Evolutionary conservation across 1,140 invertebrate genomes (phyloP).

Genomic region (Eufriesea mexicana): DNA sequence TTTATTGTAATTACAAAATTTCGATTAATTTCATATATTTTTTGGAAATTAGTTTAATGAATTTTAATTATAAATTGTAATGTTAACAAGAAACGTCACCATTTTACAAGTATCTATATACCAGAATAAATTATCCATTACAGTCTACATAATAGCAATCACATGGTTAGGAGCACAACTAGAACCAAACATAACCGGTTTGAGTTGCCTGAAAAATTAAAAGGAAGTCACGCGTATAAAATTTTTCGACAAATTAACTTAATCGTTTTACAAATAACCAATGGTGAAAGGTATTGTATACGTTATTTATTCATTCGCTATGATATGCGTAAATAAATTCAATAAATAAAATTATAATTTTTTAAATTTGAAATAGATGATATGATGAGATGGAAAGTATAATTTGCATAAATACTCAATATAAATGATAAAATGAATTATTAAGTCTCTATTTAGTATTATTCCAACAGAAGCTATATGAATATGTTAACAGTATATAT

Average conservation of each 20-base stretch:
- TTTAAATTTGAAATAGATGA: too few species aligned
- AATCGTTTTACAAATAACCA: neutral
- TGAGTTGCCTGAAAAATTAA: neutral
- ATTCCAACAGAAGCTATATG: neutral
- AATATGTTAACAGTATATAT: neutral
- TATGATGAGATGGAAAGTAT: too few species aligned
- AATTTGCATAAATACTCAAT: too few species aligned
- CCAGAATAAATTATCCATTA: neutral
- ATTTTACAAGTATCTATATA: neutral
- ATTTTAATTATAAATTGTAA: too few species aligned
- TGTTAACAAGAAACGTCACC: too few species aligned
- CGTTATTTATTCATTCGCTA: neutral
- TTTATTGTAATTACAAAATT: too few species aligned
- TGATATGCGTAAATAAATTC: neutral
- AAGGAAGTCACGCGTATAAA: neutral
- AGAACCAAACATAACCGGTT: slow-evolving; percentile 8
- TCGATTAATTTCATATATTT: neutral
- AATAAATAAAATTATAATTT: neutral
- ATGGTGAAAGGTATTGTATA: neutral
- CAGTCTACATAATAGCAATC: slow-evolving; percentile 1
- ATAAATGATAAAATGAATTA: too few species aligned
- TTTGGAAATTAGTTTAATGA: too few species aligned
- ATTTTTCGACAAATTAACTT: neutral
- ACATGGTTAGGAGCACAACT: neutral
- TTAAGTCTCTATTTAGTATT: neutral